Percentiles rank a stretch among this genome's conserved stretches.
Conservation (phyloP, 2,113 vertebrate species). For the Sturnus vulgaris region DNA sequence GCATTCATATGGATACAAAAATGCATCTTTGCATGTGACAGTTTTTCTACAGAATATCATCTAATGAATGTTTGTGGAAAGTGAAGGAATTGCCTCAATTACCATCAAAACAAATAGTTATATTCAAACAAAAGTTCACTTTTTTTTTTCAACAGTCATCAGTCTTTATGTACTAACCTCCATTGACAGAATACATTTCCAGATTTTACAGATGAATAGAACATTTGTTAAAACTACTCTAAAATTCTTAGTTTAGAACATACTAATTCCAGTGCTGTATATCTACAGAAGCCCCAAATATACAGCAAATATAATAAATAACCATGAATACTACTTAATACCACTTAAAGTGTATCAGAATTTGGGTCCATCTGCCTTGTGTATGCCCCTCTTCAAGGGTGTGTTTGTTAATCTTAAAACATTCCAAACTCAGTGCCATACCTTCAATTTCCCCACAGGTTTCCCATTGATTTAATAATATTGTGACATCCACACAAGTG, state of each 20-base stretch:
- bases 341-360: background rate
- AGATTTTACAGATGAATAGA: constrained; percentile 27
- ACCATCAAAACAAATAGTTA: constrained; percentile 57
- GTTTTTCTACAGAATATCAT: constrained; percentile 46
- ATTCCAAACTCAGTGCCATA: background rate
- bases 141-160: constrained; percentile 10
- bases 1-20: constrained; percentile 12
- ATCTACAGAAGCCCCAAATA: background rate
- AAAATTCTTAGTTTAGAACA: background rate
- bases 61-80: constrained; percentile 54
- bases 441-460: background rate
- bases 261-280: background rate
- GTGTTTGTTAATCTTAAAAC: background rate
- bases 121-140: constrained; percentile 23
- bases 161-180: constrained; percentile 23
- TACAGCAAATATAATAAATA: background rate
- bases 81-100: constrained; percentile 54
- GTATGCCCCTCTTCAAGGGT: background rate
- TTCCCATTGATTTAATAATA: background rate
- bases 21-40: background rate
- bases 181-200: constrained; percentile 1
- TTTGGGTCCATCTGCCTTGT: background rate
- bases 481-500: background rate
- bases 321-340: background rate
- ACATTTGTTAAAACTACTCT: background rate